phyloP scores from a whole-genome alignment of 2,113 vertebrate species.

The Ophthalmolycus amberensis region DNA sequence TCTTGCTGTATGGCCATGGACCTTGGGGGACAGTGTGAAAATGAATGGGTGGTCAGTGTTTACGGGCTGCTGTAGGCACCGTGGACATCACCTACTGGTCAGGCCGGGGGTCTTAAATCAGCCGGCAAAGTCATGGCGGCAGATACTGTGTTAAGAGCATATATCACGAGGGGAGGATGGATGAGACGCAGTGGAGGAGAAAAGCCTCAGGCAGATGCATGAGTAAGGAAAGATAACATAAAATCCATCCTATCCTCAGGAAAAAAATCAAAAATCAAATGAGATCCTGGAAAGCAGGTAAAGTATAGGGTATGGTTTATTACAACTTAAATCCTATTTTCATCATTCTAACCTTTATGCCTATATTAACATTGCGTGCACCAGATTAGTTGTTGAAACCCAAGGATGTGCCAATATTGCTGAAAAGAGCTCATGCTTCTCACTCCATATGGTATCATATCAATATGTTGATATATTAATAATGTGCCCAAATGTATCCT shows the following conservation, averaged over 20 bases:
- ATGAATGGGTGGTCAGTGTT: conserved; percentile 50
- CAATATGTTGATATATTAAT: neutral
- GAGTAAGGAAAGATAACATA: conserved; percentile 32
- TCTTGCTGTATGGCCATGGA: conserved; percentile 27
- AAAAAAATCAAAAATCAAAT: neutral
- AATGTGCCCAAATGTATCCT: neutral
- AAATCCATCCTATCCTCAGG: neutral
- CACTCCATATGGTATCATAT: neutral
- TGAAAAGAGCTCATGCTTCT: neutral
- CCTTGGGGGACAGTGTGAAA: conserved; percentile 34
- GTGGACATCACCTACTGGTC: conserved; percentile 32
- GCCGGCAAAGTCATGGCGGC: conserved; percentile 24
- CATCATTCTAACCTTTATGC: neutral
- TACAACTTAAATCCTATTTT: neutral
- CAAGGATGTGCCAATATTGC: neutral
- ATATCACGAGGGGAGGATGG: conserved; percentile 27
- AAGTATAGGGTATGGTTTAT: neutral
- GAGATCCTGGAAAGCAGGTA: neutral
- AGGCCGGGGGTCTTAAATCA: conserved; percentile 50
- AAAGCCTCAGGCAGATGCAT: conserved; percentile 16
- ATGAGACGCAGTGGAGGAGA: conserved; percentile 21
- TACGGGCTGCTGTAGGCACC: conserved; percentile 20
- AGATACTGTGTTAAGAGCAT: conserved; percentile 20
- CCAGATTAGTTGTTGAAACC: neutral
- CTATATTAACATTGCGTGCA: neutral